phyloP scores from a whole-genome alignment of 2,888 invertebrate genomes.

The Odontocerum albicorne region DNA sequence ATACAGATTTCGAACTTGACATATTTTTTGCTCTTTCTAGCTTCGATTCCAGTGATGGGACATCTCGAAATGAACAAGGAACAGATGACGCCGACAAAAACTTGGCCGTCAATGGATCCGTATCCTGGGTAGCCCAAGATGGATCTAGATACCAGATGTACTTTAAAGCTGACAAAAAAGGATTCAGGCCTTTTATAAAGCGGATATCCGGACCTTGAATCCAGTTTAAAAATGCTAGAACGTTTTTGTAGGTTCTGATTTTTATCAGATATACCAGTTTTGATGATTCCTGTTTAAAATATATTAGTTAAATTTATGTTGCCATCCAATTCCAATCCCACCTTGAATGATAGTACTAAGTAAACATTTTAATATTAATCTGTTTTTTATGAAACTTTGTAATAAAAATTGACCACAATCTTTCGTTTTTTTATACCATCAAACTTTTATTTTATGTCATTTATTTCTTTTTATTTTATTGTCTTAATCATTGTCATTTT shows the following conservation, averaged over 20 bases:
- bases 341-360: too few species aligned
- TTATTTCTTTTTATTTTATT: too few species aligned
- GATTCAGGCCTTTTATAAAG: slow-evolving; percentile 53
- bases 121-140: slow-evolving; percentile 53
- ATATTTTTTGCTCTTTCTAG: slow-evolving; percentile 42
- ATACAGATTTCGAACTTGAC: not conserved
- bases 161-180: slow-evolving; percentile 55
- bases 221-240: not conserved
- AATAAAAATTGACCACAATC: too few species aligned
- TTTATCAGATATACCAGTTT: too few species aligned
- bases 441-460: too few species aligned
- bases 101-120: slow-evolving; percentile 50
- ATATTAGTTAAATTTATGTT: too few species aligned
- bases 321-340: too few species aligned
- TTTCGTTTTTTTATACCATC: too few species aligned
- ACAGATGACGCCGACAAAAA: slow-evolving; percentile 45
- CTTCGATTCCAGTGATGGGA: slow-evolving; percentile 57
- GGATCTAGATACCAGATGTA: slow-evolving; percentile 56
- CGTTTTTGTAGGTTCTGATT: not conserved
- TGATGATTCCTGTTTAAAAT: too few species aligned
- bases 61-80: slow-evolving; percentile 55
- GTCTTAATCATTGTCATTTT: too few species aligned
- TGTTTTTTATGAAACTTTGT: too few species aligned
- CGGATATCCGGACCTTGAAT: slow-evolving; percentile 34
- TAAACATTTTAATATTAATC: too few species aligned